Percentiles rank a stretch among this genome's conserved stretches.
These are phyloP conservation scores for Oncopodura yosiiana DNA, from an alignment of 1,140 invertebrate genomes.

Conservation along the genomic window DNA sequence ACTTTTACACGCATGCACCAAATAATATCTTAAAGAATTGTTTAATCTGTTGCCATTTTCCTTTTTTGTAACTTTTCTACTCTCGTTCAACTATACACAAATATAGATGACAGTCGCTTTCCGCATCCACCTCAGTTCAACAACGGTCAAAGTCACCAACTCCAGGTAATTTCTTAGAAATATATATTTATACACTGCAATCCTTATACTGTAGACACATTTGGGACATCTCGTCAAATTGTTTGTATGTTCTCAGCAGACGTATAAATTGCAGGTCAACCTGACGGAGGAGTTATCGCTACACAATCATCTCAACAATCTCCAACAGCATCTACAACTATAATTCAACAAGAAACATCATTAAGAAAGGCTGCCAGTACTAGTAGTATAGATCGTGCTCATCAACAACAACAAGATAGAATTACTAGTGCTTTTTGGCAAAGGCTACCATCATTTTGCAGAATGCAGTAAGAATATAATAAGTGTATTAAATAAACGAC, in stretches of 20 bases:
- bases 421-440: conserved; percentile 30
- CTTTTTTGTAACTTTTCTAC: too few relatives aligned
- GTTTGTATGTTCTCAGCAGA: too few relatives aligned
- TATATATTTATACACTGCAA: too few relatives aligned
- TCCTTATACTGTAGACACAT: too few relatives aligned
- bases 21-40: too few relatives aligned
- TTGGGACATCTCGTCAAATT: too few relatives aligned
- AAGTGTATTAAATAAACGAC: too few relatives aligned
- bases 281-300: conserved; percentile 41
- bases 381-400: conserved; percentile 23
- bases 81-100: too few relatives aligned
- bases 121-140: conserved; percentile 46
- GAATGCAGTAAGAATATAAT: conserved; percentile 25
- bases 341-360: conserved; percentile 18
- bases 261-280: conserved; percentile 42
- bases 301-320: conserved; percentile 39
- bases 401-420: conserved; percentile 24
- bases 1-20: too few relatives aligned
- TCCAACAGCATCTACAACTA: conserved; percentile 16
- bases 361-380: conserved; percentile 17
- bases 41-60: too few relatives aligned
- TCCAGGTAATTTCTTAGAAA: too few relatives aligned
- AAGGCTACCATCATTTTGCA: conserved; percentile 26
- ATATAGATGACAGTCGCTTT: conserved; percentile 81
- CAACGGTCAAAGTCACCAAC: conserved; percentile 35